Evolutionary conservation across 2,888 invertebrate genomes (phyloP), one percentile per base, ranked within the genome.

Genomic region (Drosophila seclusa): DNA sequence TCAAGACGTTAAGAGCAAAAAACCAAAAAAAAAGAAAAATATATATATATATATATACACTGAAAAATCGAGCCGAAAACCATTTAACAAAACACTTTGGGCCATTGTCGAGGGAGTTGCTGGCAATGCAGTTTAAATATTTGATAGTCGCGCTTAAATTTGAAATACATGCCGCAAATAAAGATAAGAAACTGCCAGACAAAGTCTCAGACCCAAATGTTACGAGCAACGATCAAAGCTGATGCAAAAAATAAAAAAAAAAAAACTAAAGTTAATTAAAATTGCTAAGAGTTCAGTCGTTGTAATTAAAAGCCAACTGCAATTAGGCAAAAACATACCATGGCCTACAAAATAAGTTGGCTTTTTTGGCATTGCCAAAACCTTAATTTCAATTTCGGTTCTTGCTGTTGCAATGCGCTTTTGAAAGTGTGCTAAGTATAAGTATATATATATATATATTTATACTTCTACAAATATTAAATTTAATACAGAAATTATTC

Each of bases 111-210:
- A 73, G 62, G 73, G 70, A 69, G 76, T 70, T 69, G 59, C 73
- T 57, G 32, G 67, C 59, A 53, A 58, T 68, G 73, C 72, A 70
- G 70, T 72, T 80, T 73, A 74, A 73, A 73, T 69, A 72, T 74
- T 81, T 81, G 77, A 73, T 77, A 75, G 84, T 58, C 60, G 82
- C 77, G 73, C 77, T 86, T 83, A 84, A 89, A 80, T 80, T 75
- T 65, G 57, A 89, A 87, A 76, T 75, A 82, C 78, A 78, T 82
- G 87, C 78, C 67, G 75, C 77, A 87, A 82, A 89, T 84, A 80
- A 75, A 89, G 89, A 89, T 87, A 87, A 77, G 71, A 80, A 76
- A 74, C 62, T 64, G 62, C 66, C 74, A 78, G 49, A 57, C 71
- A 66, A 10, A 31, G 31, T 45, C 36, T 57, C 29, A 50, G 38